These are phyloP conservation scores for Balearica regulorum DNA, from an alignment of 2,797 vertebrate species.

Conservation along the genomic window DNA sequence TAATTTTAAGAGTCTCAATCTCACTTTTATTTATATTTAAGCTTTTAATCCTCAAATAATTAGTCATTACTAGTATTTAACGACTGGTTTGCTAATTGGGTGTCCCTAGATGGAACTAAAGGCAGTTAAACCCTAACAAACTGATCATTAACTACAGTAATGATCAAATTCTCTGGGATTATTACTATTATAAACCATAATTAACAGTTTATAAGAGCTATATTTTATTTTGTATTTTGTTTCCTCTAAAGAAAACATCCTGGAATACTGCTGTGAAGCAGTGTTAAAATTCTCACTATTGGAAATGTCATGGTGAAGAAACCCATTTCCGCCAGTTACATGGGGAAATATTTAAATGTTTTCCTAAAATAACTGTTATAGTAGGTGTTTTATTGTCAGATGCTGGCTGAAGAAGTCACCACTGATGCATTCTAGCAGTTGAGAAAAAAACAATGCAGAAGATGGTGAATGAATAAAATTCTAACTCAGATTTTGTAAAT, in stretches of 20 bases:
- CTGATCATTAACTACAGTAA: conserved; percentile 71
- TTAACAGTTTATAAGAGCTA: conserved; percentile 65
- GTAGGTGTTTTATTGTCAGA: neutral
- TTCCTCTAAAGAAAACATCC: conserved; percentile 17
- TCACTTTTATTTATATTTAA: conserved; percentile 73
- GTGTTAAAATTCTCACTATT: neutral
- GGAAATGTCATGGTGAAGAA: neutral
- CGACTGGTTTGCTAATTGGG: conserved; percentile 68
- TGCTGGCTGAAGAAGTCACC: neutral
- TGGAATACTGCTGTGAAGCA: neutral
- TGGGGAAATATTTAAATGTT: neutral
- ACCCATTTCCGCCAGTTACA: neutral
- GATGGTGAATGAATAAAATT: neutral
- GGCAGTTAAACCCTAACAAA: conserved; percentile 66
- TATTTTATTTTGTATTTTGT: conserved; percentile 57
- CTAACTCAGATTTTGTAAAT: neutral
- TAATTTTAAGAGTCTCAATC: conserved; percentile 64
- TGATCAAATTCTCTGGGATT: conserved; percentile 69
- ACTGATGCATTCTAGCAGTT: neutral
- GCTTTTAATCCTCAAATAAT: conserved; percentile 72
- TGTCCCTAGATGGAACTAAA: conserved; percentile 63
- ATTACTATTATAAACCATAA: conserved; percentile 67
- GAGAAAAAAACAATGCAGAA: neutral
- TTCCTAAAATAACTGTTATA: neutral
- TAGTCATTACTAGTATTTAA: conserved; percentile 74